These are phyloP conservation scores for Bellardia bayeri DNA, from an alignment of 2,888 invertebrate genomes.

Conservation along the genomic window DNA sequence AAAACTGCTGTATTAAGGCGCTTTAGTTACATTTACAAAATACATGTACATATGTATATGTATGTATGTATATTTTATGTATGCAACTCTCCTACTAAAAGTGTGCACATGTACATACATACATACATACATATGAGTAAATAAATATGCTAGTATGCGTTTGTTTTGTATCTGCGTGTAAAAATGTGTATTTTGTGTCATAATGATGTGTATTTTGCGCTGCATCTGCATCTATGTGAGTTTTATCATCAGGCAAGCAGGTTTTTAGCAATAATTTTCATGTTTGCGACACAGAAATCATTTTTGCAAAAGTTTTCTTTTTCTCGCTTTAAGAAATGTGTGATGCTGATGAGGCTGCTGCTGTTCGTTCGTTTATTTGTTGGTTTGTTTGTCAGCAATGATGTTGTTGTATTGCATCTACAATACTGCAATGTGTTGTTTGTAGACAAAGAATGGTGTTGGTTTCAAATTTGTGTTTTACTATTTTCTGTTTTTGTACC, in stretches of 20 bases:
- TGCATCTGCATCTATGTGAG: slow-evolving; percentile 83
- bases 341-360: neutral
- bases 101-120: neutral
- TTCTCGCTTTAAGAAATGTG: slow-evolving; percentile 43
- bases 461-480: slow-evolving; percentile 33
- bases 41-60: neutral
- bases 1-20: slow-evolving; percentile 30
- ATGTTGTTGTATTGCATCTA: slow-evolving; percentile 49
- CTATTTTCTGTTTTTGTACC: neutral
- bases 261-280: slow-evolving; percentile 69
- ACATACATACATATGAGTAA: neutral
- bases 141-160: neutral
- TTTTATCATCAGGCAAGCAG: slow-evolving; percentile 80
- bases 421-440: slow-evolving; percentile 52
- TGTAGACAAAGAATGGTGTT: slow-evolving; percentile 48
- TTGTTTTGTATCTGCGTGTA: slow-evolving; percentile 24
- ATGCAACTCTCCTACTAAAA: slow-evolving; percentile 43
- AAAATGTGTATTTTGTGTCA: slow-evolving; percentile 36
- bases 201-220: slow-evolving; percentile 40
- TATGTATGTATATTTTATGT: neutral
- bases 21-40: slow-evolving; percentile 23
- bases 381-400: slow-evolving; percentile 51
- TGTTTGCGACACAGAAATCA: slow-evolving; percentile 25
- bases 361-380: slow-evolving; percentile 34
- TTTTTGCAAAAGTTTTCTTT: slow-evolving; percentile 39